A percentile compares a stretch with the other conserved stretches of the same genome.
phyloP scores from a whole-genome alignment of 1,140 invertebrate genomes.

The Zelostemma sp. region DNA sequence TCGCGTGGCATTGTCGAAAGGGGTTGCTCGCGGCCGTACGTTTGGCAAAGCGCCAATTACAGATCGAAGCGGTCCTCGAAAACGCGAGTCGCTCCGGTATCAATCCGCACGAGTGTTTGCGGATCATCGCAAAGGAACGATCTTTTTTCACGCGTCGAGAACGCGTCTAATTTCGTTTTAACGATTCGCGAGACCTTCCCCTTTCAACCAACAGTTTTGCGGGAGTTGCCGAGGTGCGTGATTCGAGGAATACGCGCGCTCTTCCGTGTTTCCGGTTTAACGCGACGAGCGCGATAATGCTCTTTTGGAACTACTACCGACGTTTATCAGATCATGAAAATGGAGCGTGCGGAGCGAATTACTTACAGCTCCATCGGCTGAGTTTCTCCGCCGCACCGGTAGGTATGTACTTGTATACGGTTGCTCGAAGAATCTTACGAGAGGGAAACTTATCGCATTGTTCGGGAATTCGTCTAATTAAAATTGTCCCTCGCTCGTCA shows the following conservation, averaged over 20 bases:
- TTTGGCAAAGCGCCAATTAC: conserved; percentile 48
- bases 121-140: too few species aligned
- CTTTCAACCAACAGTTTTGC: too few species aligned
- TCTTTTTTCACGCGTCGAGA: too few species aligned
- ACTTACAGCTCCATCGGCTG: neutral
- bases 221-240: neutral
- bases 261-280: neutral
- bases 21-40: conserved; percentile 34
- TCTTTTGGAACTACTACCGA: neutral
- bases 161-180: too few species aligned
- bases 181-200: conserved; percentile 24
- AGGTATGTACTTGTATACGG: too few species aligned
- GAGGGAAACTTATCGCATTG: too few species aligned
- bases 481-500: too few species aligned
- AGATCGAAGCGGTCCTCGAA: conserved; percentile 41
- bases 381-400: neutral
- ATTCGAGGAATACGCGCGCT: neutral
- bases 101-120: conserved; percentile 43
- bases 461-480: too few species aligned
- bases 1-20: conserved; percentile 26
- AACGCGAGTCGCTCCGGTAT: conserved; percentile 40
- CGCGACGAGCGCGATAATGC: neutral
- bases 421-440: too few species aligned
- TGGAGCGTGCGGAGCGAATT: neutral
- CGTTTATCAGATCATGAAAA: conserved; percentile 3